These are phyloP conservation scores for Nanger granti DNA, from an alignment of 2,113 vertebrate genomes.

Conservation along the genomic window DNA sequence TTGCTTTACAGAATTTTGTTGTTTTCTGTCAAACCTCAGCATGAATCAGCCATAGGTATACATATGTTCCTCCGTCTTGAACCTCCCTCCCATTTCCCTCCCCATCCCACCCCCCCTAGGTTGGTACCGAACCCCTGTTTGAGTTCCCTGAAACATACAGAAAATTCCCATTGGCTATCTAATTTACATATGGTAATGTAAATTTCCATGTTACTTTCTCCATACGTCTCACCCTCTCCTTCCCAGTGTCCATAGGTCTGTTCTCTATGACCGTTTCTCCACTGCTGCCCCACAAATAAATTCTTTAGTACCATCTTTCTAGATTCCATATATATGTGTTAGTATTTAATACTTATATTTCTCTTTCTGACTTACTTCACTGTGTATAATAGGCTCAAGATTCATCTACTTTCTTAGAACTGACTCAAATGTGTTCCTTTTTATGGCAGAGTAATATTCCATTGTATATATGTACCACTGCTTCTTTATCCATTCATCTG, in stretches of 20 bases:
- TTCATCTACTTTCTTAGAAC: background rate
- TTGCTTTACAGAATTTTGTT: background rate
- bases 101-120: background rate
- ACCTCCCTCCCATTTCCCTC: background rate
- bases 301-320: background rate
- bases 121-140: background rate
- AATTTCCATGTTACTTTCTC: background rate
- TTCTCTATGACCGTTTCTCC: background rate
- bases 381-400: background rate
- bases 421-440: background rate
- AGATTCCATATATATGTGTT: background rate
- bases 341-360: background rate
- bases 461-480: background rate
- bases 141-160: background rate
- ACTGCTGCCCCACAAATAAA: background rate
- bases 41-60: background rate
- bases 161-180: background rate
- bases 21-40: background rate
- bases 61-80: background rate
- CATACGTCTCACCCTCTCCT: accelerated
- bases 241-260: background rate
- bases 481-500: background rate
- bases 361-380: background rate
- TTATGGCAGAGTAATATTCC: background rate
- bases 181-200: background rate